Evolutionary conservation across 1,140 invertebrate species (phyloP), one percentile per base, ranked within the genome.

Genomic region (Drosophila yakuba): DNA sequence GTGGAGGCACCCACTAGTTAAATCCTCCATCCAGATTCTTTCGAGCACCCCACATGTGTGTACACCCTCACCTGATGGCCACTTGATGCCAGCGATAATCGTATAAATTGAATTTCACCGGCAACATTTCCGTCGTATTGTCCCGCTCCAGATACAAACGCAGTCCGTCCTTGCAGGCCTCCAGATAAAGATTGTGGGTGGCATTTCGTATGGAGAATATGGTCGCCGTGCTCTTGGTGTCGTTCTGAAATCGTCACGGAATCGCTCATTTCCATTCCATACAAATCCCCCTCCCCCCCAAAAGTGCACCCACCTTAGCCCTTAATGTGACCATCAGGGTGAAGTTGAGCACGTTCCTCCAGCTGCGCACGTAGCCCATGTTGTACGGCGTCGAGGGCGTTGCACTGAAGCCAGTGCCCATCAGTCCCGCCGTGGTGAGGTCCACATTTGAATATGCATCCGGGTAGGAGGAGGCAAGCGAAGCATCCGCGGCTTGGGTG

Each of bases 31-130:
- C 7, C 43, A 39, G 32, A 32, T 32, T 7, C 17, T 6, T 47
- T n/a, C 25, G 20, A 43, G 12, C 35, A 23, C 8, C 25, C 28
- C 38, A 32, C 38, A 47, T 45, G 20, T 28, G 11, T n/a, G 32
- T 28, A 32, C 52, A 45, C 56, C 44, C 77, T 60, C 61, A 92
- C 91, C 91, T 92, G 81, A 92, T 92, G 74, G 91, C 90, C 63
- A 92, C 90, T 91, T 92, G 91, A 91, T 92, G 91, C 91, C 91
- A 92, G 47, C 86, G 89, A 83, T 91, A 92, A 84, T 92, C 91
- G 84, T 91, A 92, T 80, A 92, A 92, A 91, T 91, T 85, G 79
- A 92, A 92, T 91, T 92, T 91, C 62, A 92, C 74, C 54, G 91
- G 91, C 74, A 92, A 75, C 91, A 92, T 92, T 91, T 92, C 91